phyloP scores from a whole-genome alignment of 2,113 vertebrate genomes.

The Clarias magur region DNA sequence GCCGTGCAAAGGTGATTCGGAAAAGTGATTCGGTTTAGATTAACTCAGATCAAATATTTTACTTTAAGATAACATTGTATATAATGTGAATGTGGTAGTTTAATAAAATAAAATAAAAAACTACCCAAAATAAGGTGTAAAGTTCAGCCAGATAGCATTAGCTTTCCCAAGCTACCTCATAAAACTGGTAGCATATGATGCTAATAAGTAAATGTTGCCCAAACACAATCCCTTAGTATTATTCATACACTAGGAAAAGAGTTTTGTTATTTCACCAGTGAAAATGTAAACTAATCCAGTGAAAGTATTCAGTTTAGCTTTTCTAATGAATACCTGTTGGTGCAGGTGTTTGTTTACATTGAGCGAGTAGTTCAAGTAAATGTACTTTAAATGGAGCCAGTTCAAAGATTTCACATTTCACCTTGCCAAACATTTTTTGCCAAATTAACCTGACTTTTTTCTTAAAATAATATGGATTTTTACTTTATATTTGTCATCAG shows the following conservation, averaged over 20 bases:
- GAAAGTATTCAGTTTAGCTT: too few species aligned
- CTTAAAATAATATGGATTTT: not conserved
- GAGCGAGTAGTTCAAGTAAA: not conserved
- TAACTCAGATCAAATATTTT: not conserved
- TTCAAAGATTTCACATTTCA: not conserved
- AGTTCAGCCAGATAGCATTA: not conserved
- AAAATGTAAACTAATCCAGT: too few species aligned
- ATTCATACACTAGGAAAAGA: too few species aligned
- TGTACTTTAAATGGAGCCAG: not conserved
- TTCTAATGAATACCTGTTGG: too few species aligned
- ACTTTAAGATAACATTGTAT: not conserved
- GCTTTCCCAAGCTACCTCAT: not conserved
- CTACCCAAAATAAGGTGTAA: not conserved
- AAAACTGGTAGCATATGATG: not conserved
- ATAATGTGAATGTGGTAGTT: not conserved
- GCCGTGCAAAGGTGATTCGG: not conserved
- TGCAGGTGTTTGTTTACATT: too few species aligned
- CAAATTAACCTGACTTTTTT: not conserved
- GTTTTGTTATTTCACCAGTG: too few species aligned
- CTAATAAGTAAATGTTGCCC: not conserved
- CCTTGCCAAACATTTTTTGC: not conserved
- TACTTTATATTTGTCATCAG: not conserved
- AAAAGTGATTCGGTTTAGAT: conserved; percentile 1
- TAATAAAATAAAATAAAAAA: not conserved
- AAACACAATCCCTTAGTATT: too few species aligned